These are phyloP conservation scores for Sarcophaga peregrina DNA, from an alignment of 1,140 invertebrate genomes.

Conservation along the genomic window DNA sequence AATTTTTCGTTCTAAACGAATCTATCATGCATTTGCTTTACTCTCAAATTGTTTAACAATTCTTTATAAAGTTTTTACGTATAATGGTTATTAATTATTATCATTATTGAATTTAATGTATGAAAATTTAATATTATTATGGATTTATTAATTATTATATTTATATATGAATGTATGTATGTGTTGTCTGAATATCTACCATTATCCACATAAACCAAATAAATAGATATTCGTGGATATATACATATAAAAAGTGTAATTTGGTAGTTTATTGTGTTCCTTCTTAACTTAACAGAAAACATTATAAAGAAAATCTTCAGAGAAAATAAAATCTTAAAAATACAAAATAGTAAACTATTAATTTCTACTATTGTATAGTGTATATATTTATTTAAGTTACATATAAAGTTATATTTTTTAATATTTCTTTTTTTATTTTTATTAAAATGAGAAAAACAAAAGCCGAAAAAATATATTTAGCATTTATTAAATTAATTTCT, in stretches of 20 bases:
- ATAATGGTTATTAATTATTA: slow-evolving; percentile 26
- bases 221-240: slow-evolving; percentile 25
- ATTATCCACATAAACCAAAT: slow-evolving; percentile 1
- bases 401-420: slow-evolving; percentile 34
- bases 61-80: slow-evolving; percentile 26
- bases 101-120: slow-evolving; percentile 37
- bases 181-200: slow-evolving; percentile 23
- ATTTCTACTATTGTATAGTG: slow-evolving; percentile 32
- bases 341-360: slow-evolving; percentile 20
- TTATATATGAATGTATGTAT: slow-evolving; percentile 6
- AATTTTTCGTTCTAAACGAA: slow-evolving; percentile 41
- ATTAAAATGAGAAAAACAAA: not conserved
- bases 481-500: slow-evolving; percentile 24
- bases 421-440: slow-evolving; percentile 23
- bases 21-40: slow-evolving; percentile 40
- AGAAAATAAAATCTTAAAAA: slow-evolving; percentile 8
- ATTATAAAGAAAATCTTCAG: slow-evolving; percentile 3
- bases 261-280: slow-evolving; percentile 41
- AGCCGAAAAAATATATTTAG: slow-evolving; percentile 6
- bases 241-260: slow-evolving; percentile 30
- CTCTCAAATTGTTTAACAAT: slow-evolving; percentile 41
- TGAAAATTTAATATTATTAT: slow-evolving; percentile 29
- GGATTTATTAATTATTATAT: slow-evolving; percentile 31
- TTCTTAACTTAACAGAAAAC: slow-evolving; percentile 33
- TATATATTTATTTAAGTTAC: slow-evolving; percentile 36